Evolutionary conservation across 2,113 vertebrate genomes (phyloP), one percentile per base, ranked within the genome.

Genomic region (Carollia perspicillata): DNA sequence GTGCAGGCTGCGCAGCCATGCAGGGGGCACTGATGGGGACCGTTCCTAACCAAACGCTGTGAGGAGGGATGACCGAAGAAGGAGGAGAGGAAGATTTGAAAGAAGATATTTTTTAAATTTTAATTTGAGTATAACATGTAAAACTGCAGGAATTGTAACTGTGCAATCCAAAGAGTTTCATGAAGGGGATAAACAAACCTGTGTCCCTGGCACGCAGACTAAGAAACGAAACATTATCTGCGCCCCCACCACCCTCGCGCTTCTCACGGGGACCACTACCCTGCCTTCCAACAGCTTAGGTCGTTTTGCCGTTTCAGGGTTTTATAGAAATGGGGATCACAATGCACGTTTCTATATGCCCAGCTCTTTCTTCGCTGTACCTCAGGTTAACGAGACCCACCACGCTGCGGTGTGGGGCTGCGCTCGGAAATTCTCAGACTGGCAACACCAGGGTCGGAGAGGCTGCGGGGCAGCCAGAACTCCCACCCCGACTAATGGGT

Each of bases 1-100:
- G 42, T n/a, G 14, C 71, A 28, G 49, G 63, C 17, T 7, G 0
- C 40, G 14, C 0, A 1, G 49, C 42, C 37, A 35, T 0, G 10
- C 28, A 72, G 10, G 28, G 58, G 35, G 12, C 72, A 28, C 75
- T 16, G 68, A n/a, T 0, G 14, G 18, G 47, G 40, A 40, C 11
- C 40, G 88, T 20, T 22, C 42, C 51, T 74, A 33, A 7, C 33
- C 30, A 6, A 18, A 49, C 26, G 16, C 10, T 30, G 3, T 11
- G 55, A 72, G 28, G 63, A 60, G 40, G 72, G 65, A 8, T 8
- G 42, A 35, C 55, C 28, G 63, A 81, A 3, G 26, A 42, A 86
- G 20, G 5, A 22, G 13, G 26, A 80, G 18, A 35, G 20, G 42
- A 44, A 84, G 35, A 58, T 0, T 0, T 5, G n/a, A 60, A 66